Evolutionary conservation across 2,797 vertebrate genomes (phyloP), one percentile per base, ranked within the genome.

Genomic region (Epinephelus awoara): DNA sequence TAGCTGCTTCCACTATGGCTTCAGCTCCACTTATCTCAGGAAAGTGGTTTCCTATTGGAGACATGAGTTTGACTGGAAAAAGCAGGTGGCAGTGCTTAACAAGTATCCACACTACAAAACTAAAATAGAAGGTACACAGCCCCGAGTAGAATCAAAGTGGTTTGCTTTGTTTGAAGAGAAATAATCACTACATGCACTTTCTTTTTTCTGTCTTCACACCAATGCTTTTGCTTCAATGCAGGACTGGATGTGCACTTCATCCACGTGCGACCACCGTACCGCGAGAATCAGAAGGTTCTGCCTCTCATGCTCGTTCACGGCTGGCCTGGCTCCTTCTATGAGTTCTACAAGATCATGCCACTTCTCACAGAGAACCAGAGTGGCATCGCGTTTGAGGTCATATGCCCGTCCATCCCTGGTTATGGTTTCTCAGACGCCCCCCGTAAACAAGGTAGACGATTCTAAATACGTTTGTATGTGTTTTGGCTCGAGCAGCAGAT

Each of bases 401-500:
- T 98, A 88, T 98, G 97, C 72, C 97, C 97, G 5, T 97, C 97
- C 51, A 97, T 98, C 72, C 97, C 97, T 52, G 97, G 97, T 40
- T 98, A 97, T 0, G 96, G 95, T 59, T 98, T 95, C 89, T 98
- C 97, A 1, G 97, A 98, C 67, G 96, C 96, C 0, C 92, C 97
- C 3, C 96, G 93, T 25, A 94, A 96, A 88, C 89, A 95, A 91
- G 97, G 97, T 97, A 84, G 83, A 85, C 21, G 0, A 34, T 5
- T 25, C 18, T 34, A 2, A 56, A 54, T 42, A 4, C 27, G 44
- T 3, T 2, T 6, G 25, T 5, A 17, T 29, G 6, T 7, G 27
- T 57, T 67, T 71, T 6, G 56, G 2, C 17, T 34, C 21, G 34
- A 44, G 19, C 23, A 27, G 29, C 44, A 64, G 50, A n/a, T 27